Percentiles rank a stretch among this genome's conserved stretches.
Evolutionary conservation across 2,888 invertebrate species (phyloP).

Genomic region (Megastigmus dorsalis): DNA sequence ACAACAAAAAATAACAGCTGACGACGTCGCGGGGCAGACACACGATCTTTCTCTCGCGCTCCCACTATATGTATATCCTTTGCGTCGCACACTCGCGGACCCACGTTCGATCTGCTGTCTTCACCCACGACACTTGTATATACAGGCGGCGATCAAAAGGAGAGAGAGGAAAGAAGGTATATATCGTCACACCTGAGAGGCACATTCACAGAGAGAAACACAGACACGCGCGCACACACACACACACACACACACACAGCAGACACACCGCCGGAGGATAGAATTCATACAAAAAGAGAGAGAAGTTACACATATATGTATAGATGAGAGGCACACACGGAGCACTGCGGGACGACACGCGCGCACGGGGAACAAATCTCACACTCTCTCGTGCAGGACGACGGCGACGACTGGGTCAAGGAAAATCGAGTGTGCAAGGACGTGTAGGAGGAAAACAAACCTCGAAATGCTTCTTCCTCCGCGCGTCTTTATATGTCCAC

Average conservation of each 20-base stretch:
- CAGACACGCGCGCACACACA: no score
- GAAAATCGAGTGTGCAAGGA: slow-evolving; percentile 4
- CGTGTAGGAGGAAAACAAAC: slow-evolving; percentile 28
- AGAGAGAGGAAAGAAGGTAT: background rate
- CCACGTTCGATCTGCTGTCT: no score
- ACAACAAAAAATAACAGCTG: background rate
- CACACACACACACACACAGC: no score
- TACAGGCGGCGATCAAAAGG: no score
- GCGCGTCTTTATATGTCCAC: background rate
- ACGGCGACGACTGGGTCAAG: slow-evolving; percentile 12
- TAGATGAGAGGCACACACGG: background rate
- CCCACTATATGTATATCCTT: no score
- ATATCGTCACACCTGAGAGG: background rate
- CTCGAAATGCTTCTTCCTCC: slow-evolving; percentile 22
- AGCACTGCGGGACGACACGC: background rate
- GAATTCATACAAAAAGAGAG: no score
- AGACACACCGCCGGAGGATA: no score
- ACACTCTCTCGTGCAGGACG: background rate
- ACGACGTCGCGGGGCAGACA: no score
- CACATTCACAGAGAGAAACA: no score
- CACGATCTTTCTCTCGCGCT: no score
- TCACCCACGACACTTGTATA: background rate
- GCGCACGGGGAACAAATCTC: background rate
- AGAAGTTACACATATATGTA: no score
- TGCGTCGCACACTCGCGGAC: no score